phyloP scores from a whole-genome alignment of 2,888 invertebrate species.

The Metalampra italica region DNA sequence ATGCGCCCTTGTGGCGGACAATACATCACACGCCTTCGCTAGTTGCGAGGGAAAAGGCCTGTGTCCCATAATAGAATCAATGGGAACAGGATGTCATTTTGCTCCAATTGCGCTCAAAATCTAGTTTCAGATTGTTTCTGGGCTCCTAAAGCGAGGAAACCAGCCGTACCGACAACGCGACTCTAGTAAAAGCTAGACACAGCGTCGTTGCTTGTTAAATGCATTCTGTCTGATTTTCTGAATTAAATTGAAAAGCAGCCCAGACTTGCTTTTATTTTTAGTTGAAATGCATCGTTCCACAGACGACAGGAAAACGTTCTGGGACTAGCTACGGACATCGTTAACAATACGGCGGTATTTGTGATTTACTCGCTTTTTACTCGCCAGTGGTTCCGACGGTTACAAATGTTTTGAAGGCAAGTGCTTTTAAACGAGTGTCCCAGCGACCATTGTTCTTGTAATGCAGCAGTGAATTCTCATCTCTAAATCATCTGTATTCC shows the following conservation, averaged over 20 bases:
- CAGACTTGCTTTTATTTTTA: constrained; percentile 10
- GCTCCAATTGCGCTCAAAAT: too few species aligned
- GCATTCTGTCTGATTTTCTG: constrained; percentile 16
- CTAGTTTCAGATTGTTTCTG: too few species aligned
- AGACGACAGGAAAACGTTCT: constrained; percentile 7
- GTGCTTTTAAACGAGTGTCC: constrained; percentile 8
- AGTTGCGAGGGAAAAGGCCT: too few species aligned
- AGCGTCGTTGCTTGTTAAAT: too few species aligned
- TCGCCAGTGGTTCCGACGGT: constrained; percentile 1
- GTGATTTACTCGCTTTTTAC: constrained; percentile 14
- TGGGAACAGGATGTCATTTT: too few species aligned
- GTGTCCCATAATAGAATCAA: too few species aligned
- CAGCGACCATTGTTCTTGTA: constrained; percentile 9
- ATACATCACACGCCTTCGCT: too few species aligned
- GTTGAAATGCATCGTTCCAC: constrained; percentile 11
- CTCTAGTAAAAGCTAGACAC: too few species aligned
- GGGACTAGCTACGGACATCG: constrained; percentile 13
- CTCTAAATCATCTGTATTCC: constrained; percentile 9
- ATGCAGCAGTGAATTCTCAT: constrained; percentile 2
- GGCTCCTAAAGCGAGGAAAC: too few species aligned
- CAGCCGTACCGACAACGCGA: too few species aligned
- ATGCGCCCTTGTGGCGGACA: too few species aligned
- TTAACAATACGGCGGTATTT: constrained; percentile 19
- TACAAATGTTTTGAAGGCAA: constrained; percentile 9
- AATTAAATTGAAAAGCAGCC: constrained; percentile 7